Evolutionary conservation across 2,113 vertebrate species (phyloP), one percentile per base, ranked within the genome.

Genomic region (Anguilla rostrata): DNA sequence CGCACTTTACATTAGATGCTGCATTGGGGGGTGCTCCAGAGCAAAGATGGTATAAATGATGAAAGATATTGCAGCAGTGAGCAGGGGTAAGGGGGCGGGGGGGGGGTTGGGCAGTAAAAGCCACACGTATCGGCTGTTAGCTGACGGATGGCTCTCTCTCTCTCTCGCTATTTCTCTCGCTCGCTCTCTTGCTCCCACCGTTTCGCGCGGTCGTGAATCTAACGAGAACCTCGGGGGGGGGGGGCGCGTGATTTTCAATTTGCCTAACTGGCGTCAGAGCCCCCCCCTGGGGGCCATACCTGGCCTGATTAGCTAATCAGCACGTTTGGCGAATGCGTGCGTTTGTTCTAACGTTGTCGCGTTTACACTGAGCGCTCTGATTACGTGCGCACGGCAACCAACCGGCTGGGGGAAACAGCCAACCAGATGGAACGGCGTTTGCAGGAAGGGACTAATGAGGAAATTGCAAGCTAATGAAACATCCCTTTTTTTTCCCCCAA

Each of bases 401-500:
- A n/a, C 22, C 5, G 49, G 56, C 71, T 53, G 43, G 78, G 83
- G 83, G 34, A 60, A 71, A 85, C 29, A 79, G 12, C n/a, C 40
- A 56, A 29, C 53, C 85, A 81, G 56, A 82, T 66, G 85, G 85
- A 82, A 63, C 79, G 18, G 78, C 9, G 14, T 78, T 43, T 46
- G 79, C 26, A 46, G 56, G 53, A 66, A 80, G 22, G 34, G 29
- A 66, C 34, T 43, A 56, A 78, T 15, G 79, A 56, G 7, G 6
- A 86, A 86, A 86, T 82, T 66, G n/a, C 78, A 82, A 34, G 79
- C 85, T 82, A 81, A 82, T 49, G 56, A 66, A 66, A 40, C 29
- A n/a, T 34, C 26, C 78, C 78, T 34, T 63, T 41, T 41, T 26
- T 63, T 41, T 34, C 39, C 39, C n/a, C 71, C 71, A 26, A 81